Percentiles rank a stretch among this genome's conserved stretches.
Conservation (phyloP, 2,888 invertebrate genomes). For the Invenusta paracnida region DNA sequence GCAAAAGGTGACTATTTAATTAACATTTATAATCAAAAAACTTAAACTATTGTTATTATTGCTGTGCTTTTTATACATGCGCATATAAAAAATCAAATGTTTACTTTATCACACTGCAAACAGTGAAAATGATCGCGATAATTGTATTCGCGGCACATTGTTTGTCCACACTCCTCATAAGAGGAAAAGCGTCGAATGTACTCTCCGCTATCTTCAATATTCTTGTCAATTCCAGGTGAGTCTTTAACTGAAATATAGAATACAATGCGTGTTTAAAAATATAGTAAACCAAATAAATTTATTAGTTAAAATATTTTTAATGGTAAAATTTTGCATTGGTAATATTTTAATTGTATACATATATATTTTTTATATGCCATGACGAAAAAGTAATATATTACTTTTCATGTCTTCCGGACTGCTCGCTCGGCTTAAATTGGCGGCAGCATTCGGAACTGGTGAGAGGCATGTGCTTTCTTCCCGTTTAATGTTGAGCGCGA, state of each 20-base stretch:
- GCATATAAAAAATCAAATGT: too few species aligned
- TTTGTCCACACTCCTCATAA: constrained; percentile 33
- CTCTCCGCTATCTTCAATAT: neutral
- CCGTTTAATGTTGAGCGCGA: neutral
- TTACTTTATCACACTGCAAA: constrained; percentile 36
- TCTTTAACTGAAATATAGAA: neutral
- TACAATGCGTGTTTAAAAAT: neutral
- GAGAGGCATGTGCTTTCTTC: neutral
- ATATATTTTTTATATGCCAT: neutral
- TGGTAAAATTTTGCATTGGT: neutral
- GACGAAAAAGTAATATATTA: too few species aligned
- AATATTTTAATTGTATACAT: neutral
- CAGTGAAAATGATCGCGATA: constrained; percentile 38
- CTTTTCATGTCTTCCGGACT: neutral
- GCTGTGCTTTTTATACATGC: too few species aligned
- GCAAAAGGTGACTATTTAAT: too few species aligned
- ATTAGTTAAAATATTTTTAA: too few species aligned
- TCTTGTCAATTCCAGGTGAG: neutral
- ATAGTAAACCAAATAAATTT: neutral
- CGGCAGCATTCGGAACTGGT: neutral
- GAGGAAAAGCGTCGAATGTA: constrained; percentile 8
- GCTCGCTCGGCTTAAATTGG: neutral
- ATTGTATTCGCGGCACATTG: neutral
- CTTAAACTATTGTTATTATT: too few species aligned
- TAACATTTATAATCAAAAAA: too few species aligned